Percentiles rank a stretch among this genome's conserved stretches.
Evolutionary conservation across 2,113 vertebrate species (phyloP).

Genomic region (Salvelinus namaycush): DNA sequence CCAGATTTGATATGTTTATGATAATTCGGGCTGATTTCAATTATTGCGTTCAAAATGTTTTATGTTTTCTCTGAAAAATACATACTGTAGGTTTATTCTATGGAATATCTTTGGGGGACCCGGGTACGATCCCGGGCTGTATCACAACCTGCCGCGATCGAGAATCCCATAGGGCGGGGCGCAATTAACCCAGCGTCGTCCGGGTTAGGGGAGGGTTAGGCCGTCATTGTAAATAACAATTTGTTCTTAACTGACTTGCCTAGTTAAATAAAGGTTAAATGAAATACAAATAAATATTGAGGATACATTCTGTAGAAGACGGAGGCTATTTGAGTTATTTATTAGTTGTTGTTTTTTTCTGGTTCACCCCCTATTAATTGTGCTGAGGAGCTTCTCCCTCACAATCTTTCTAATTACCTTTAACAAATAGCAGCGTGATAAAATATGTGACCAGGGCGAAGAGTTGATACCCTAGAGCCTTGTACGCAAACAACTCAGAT

Average conservation of each 20-base stretch:
- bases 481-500: slow-evolving; percentile 41
- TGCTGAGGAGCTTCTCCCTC: neutral
- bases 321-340: neutral
- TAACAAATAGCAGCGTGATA: slow-evolving; percentile 40
- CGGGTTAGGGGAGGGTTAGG: too few relatives aligned
- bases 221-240: too few relatives aligned
- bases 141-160: too few relatives aligned
- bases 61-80: neutral
- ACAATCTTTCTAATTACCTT: slow-evolving; percentile 36
- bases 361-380: neutral
- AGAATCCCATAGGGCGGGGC: too few relatives aligned
- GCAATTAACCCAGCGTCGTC: too few relatives aligned
- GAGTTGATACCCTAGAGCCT: slow-evolving; percentile 22
- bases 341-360: neutral
- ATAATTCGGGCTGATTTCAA: neutral
- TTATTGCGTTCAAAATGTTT: neutral
- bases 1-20: slow-evolving; percentile 6
- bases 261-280: too few relatives aligned
- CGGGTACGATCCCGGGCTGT: too few relatives aligned
- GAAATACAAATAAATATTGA: too few relatives aligned
- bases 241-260: too few relatives aligned
- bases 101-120: neutral
- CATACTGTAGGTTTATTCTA: neutral
- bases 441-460: slow-evolving; percentile 12
- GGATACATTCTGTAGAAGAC: too few relatives aligned